These are phyloP conservation scores for Corythucha ciliata DNA, from an alignment of 2,888 invertebrate genomes.

Conservation along the genomic window DNA sequence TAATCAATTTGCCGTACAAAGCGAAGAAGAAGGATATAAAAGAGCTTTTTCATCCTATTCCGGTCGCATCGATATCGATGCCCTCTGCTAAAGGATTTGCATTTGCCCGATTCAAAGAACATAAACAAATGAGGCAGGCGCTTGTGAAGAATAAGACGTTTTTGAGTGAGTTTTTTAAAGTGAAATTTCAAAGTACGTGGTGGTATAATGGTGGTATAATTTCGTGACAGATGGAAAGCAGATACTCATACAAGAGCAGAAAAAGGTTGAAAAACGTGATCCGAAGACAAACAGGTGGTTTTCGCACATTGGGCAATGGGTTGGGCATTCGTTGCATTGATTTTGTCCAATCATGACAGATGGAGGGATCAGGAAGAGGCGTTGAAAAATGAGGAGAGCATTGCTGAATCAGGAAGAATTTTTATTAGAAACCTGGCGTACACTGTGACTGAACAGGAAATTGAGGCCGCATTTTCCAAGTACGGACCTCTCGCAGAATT, in stretches of 20 bases:
- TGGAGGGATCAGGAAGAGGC: constrained; percentile 55
- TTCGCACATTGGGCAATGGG: too few species aligned
- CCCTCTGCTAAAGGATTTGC: constrained; percentile 71
- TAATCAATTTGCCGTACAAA: constrained; percentile 66
- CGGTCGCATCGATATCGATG: constrained; percentile 60
- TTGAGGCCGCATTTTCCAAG: constrained; percentile 70
- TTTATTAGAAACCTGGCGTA: constrained; percentile 88
- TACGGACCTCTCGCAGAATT: constrained; percentile 82
- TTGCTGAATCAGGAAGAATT: constrained; percentile 83
- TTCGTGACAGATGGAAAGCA: neutral
- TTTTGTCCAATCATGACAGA: constrained; percentile 15
- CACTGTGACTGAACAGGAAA: constrained; percentile 71
- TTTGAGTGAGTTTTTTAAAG: constrained; percentile 51
- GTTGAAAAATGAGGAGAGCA: constrained; percentile 62
- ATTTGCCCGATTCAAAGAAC: constrained; percentile 80
- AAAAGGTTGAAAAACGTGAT: too few species aligned
- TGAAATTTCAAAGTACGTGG: neutral
- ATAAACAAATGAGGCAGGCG: constrained; percentile 68
- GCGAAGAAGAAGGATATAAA: constrained; percentile 75
- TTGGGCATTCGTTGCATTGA: too few species aligned
- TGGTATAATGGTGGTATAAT: neutral
- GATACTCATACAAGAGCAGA: too few species aligned
- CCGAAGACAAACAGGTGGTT: too few species aligned
- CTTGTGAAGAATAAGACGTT: constrained; percentile 77
- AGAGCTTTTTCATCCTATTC: constrained; percentile 72